phyloP scores from a whole-genome alignment of 2,888 invertebrate genomes.

The Callinectes sapidus region DNA sequence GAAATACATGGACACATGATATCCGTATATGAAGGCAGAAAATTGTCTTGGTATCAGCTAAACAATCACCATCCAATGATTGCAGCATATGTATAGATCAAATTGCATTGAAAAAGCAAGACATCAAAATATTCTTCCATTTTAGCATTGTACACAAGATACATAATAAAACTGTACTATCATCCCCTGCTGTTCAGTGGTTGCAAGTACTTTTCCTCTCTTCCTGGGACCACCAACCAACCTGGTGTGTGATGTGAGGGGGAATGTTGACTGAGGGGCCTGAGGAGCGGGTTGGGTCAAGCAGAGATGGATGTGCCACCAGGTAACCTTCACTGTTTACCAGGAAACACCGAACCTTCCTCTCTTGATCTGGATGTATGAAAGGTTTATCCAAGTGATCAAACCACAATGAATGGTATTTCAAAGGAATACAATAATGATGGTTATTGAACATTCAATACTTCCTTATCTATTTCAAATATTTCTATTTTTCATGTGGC shows the following conservation, averaged over 20 bases:
- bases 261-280: slow-evolving; percentile 85
- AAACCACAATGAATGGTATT: background rate
- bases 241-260: slow-evolving; percentile 92
- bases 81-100: too few relatives aligned
- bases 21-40: too few relatives aligned
- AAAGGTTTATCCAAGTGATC: background rate
- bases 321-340: slow-evolving; percentile 93
- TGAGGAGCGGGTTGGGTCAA: slow-evolving; percentile 75
- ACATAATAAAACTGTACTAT: background rate
- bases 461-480: background rate
- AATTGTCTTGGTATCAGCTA: too few relatives aligned
- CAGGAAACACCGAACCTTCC: slow-evolving; percentile 83
- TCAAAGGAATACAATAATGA: background rate
- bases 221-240: slow-evolving; percentile 80
- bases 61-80: too few relatives aligned
- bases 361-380: slow-evolving; percentile 77
- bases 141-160: background rate
- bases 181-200: background rate
- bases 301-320: slow-evolving; percentile 89
- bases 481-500: background rate
- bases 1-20: too few relatives aligned
- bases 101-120: too few relatives aligned
- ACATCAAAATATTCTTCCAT: background rate
- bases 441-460: background rate
- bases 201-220: background rate